Evolutionary conservation across 2,797 vertebrate species (phyloP).

Genomic region (Pipistrellus pipistrellus): DNA sequence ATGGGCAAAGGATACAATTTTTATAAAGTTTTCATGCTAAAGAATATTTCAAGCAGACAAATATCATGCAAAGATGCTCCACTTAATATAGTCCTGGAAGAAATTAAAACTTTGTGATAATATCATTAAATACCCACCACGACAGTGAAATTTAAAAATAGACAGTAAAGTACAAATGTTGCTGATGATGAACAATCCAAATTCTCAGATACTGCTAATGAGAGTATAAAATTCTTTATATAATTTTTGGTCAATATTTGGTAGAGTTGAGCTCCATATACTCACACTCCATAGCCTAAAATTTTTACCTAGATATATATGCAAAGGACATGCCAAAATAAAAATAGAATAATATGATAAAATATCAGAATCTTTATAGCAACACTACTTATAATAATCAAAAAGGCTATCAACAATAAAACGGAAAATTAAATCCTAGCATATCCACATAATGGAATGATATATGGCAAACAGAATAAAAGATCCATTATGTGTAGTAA

Average conservation of each 20-base stretch:
- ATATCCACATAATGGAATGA: neutral
- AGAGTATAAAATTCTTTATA: neutral
- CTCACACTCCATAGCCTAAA: neutral
- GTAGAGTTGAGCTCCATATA: neutral
- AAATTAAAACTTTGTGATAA: conserved; percentile 8
- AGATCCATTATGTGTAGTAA: neutral
- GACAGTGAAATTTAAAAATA: neutral
- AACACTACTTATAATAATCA: neutral
- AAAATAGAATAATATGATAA: neutral
- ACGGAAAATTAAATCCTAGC: neutral
- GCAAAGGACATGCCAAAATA: neutral
- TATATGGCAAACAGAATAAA: neutral
- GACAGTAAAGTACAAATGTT: neutral
- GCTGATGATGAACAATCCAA: neutral
- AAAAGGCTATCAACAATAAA: neutral
- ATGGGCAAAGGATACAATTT: neutral
- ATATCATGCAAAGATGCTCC: neutral
- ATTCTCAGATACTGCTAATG: neutral
- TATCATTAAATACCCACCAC: neutral
- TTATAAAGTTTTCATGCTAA: neutral
- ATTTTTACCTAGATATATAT: neutral
- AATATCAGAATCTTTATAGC: neutral
- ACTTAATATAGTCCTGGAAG: neutral
- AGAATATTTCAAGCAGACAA: neutral
- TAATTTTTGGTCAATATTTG: neutral